These are phyloP conservation scores for Notarius quadriscutis DNA, from an alignment of 2,113 vertebrate genomes.

Conservation along the genomic window DNA sequence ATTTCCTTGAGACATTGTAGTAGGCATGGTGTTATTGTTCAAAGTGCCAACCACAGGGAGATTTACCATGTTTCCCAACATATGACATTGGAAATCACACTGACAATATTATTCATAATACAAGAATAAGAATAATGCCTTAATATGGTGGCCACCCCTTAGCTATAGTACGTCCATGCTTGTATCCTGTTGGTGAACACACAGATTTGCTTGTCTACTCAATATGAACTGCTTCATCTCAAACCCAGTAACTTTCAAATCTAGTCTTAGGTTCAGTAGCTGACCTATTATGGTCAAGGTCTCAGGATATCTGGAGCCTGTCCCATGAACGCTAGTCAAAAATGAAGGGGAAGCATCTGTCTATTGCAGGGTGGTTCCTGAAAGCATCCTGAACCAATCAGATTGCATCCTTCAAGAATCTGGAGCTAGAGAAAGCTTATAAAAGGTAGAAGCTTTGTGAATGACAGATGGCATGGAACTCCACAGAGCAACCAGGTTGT, in stretches of 20 bases:
- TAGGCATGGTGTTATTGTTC: neutral
- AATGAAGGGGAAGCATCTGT: neutral
- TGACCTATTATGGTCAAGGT: neutral
- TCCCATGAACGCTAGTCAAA: neutral
- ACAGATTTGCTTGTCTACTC: neutral
- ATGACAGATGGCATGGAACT: slow-evolving; percentile 47
- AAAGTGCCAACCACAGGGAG: neutral
- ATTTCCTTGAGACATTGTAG: neutral
- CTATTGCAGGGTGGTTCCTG: neutral
- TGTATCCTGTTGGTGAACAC: neutral
- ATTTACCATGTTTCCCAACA: neutral
- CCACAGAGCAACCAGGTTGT: slow-evolving; percentile 47
- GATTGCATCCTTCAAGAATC: slow-evolving; percentile 1
- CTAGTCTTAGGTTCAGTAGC: neutral
- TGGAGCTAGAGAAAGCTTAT: slow-evolving; percentile 38
- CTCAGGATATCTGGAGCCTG: neutral
- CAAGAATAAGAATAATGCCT: neutral
- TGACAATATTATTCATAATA: neutral
- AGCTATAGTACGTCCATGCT: neutral
- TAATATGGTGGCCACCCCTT: neutral
- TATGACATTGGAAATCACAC: neutral
- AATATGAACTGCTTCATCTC: neutral
- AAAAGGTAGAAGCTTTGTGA: slow-evolving; percentile 37
- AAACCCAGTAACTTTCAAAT: neutral
- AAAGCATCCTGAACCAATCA: neutral